Conservation (phyloP, 2,888 invertebrate species). For the Himalopsyche anomala region DNA sequence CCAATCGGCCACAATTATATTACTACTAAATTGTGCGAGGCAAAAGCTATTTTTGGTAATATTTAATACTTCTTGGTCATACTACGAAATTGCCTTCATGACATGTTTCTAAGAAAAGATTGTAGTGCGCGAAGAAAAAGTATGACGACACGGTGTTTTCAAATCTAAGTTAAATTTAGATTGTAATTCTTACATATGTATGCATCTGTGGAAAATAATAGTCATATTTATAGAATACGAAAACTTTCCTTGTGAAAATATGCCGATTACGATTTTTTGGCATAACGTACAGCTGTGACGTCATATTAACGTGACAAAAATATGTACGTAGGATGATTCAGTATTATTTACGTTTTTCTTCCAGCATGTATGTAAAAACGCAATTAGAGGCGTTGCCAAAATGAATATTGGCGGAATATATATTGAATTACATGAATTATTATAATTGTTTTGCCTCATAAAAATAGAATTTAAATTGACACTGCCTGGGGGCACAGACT, state of each 20-base stretch:
- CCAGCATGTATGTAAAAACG: not conserved
- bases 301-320: constrained; percentile 7
- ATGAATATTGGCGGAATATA: not conserved
- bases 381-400: not conserved
- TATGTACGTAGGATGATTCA: constrained; percentile 21
- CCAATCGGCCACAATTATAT: no score
- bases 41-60: no score
- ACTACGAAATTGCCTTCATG: no score
- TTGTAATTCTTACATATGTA: not conserved
- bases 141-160: no score
- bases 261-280: constrained; percentile 19
- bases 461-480: no score
- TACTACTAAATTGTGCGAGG: no score
- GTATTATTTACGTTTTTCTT: constrained; percentile 7
- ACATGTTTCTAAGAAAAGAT: no score
- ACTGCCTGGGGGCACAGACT: no score
- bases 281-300: constrained; percentile 7
- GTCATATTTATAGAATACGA: not conserved
- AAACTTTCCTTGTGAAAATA: constrained; percentile 6
- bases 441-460: no score
- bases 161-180: no score
- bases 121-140: no score
- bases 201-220: not conserved
- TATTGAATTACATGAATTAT: not conserved
- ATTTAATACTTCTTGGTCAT: no score